Evolutionary conservation across 2,888 invertebrate species (phyloP), one percentile per base, ranked within the genome.

Genomic region (Gibbula magus): DNA sequence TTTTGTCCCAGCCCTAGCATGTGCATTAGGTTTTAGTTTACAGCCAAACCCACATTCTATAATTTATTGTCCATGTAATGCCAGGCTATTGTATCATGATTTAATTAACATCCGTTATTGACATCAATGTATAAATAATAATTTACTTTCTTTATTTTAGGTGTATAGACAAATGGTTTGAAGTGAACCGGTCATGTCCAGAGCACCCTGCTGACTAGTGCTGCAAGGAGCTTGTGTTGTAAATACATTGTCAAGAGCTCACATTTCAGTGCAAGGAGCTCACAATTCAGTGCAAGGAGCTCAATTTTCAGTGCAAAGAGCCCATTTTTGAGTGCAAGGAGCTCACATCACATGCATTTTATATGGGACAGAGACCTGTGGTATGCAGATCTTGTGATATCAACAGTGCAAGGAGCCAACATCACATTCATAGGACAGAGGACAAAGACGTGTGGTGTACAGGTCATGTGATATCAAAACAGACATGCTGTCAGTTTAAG

Each of bases 141-240:
- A 13, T 45, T 1, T 45, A 1, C 45, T 45, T 77, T 83, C 78
- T 79, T 78, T 79, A 77, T 95, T 96, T 75, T 95, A 99, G 98
- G 94, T 99, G 99, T 95, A 99, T 99, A 94, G 99, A 99, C 95
- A 96, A 96, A 94, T 99, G 99, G 99, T 99, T 99, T 94, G 97
- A 98, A 94, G 97, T 98, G 93, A 99, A 99, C 95, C 96, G 99
- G 94, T 97, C 97, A 92, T 99, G 99, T 94, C 99, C 99, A 78
- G 99, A 99, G 94, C 99, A 99, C 94, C 99, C 99, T 89, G 96
- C 97, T 91, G 98, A 98, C 95, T 98, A 87, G 85, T 51, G 70
- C 25, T 61, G 61, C 61, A 61, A 61, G 61, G 61, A 61, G 61
- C 61, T 61, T 61, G 45, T 61, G 61, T 16, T 61, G 61, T 61